Evolutionary conservation across 2,888 invertebrate genomes (phyloP).

Genomic region (Pseudococcus viburni): DNA sequence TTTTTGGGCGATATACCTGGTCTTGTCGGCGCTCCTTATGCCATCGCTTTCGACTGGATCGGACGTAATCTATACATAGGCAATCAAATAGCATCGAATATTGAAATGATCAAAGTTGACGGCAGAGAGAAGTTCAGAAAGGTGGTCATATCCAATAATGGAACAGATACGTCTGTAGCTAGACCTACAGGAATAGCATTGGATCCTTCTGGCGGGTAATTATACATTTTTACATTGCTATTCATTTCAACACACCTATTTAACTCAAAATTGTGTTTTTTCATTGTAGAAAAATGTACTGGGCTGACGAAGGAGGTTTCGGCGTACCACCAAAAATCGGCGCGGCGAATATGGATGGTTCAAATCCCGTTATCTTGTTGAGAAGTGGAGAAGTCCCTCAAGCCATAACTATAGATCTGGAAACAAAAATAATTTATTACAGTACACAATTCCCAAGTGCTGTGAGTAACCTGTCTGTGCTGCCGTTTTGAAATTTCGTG

Average conservation of each 20-base stretch:
- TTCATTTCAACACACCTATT: neutral
- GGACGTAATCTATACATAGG: slow-evolving; percentile 95
- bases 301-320: slow-evolving; percentile 95
- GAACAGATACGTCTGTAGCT: slow-evolving; percentile 87
- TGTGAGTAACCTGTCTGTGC: slow-evolving; percentile 72
- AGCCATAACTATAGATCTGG: slow-evolving; percentile 87
- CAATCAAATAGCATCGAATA: slow-evolving; percentile 89
- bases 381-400: slow-evolving; percentile 83
- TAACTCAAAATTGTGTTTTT: slow-evolving; percentile 56
- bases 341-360: slow-evolving; percentile 94
- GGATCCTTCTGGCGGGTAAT: slow-evolving; percentile 91
- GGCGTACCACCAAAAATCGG: slow-evolving; percentile 92
- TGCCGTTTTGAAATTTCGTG: neutral
- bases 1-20: slow-evolving; percentile 87
- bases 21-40: slow-evolving; percentile 91
- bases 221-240: slow-evolving; percentile 67
- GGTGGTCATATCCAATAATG: slow-evolving; percentile 91
- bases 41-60: slow-evolving; percentile 96
- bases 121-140: slow-evolving; percentile 87
- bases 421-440: slow-evolving; percentile 88
- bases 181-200: slow-evolving; percentile 89
- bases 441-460: slow-evolving; percentile 84
- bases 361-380: slow-evolving; percentile 79
- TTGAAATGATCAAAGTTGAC: slow-evolving; percentile 90
- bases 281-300: slow-evolving; percentile 82